These are phyloP conservation scores for Epinephelus awoara DNA, from an alignment of 2,797 vertebrate species.

Conservation along the genomic window DNA sequence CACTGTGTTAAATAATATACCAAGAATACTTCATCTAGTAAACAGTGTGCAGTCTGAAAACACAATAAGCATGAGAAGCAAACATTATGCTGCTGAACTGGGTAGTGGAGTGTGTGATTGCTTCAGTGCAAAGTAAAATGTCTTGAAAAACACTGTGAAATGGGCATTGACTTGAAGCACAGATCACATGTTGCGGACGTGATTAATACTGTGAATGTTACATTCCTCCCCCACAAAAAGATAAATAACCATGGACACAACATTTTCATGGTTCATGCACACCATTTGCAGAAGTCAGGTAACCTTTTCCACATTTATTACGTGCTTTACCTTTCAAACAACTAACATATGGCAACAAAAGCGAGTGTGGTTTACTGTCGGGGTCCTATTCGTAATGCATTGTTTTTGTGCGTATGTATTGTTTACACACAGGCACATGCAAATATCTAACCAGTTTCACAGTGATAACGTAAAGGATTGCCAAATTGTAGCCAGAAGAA, in stretches of 20 bases:
- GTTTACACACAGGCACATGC: not conserved
- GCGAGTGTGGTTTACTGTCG: not conserved
- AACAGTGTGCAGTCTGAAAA: not conserved
- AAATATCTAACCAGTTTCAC: not conserved
- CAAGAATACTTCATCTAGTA: not conserved
- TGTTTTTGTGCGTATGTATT: too few relatives aligned
- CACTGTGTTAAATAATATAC: slow-evolving; percentile 5
- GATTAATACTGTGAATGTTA: slow-evolving; percentile 10
- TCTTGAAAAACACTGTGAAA: slow-evolving; percentile 18
- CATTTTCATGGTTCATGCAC: slow-evolving; percentile 12
- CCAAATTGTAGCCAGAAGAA: not conserved
- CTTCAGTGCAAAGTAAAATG: slow-evolving; percentile 7
- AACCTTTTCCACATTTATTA: not conserved
- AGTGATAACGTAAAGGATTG: not conserved
- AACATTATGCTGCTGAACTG: not conserved
- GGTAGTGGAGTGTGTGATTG: slow-evolving; percentile 20
- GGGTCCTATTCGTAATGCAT: not conserved
- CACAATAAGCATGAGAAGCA: slow-evolving; percentile 5
- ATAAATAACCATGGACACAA: slow-evolving; percentile 9
- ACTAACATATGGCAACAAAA: not conserved
- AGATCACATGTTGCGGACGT: slow-evolving; percentile 4
- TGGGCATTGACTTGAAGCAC: slow-evolving; percentile 9
- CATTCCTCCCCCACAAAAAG: not conserved
- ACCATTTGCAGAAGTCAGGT: not conserved
- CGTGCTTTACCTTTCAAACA: not conserved